Conservation (phyloP, 1,140 invertebrate species). For the Centruroides sculpturatus region DNA sequence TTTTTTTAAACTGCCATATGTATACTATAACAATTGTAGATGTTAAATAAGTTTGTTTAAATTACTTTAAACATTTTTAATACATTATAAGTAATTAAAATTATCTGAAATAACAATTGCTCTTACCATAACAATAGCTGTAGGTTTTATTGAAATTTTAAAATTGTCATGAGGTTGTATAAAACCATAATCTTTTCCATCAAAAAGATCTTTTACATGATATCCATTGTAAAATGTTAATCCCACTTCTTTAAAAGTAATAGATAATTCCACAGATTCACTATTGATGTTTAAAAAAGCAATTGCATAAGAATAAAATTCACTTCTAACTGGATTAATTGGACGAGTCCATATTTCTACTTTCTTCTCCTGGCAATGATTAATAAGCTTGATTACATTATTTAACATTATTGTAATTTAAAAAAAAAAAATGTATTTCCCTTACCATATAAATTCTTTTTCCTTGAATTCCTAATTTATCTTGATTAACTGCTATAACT, state of each 20-base stretch:
- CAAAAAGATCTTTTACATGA: background rate
- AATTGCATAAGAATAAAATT: constrained; percentile 56
- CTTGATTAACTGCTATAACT: constrained; percentile 30
- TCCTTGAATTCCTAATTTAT: constrained; percentile 30
- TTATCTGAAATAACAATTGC: no score
- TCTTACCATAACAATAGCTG: constrained; percentile 1
- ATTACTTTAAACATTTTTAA: no score
- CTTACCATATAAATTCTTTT: constrained; percentile 23
- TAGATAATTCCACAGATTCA: constrained; percentile 37
- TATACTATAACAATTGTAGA: no score
- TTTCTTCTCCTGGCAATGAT: constrained; percentile 26
- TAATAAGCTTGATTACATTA: background rate
- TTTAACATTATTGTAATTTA: background rate
- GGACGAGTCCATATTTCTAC: constrained; percentile 36
- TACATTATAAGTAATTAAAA: no score
- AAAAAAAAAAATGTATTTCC: background rate
- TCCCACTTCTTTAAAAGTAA: constrained; percentile 36
- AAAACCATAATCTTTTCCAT: background rate
- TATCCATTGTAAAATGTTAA: background rate
- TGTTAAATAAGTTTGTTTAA: no score
- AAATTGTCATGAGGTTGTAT: background rate
- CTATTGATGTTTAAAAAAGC: constrained; percentile 71
- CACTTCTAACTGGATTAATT: constrained; percentile 27
- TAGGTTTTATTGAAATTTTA: background rate
- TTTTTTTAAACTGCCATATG: no score